Conservation (phyloP, 2,888 invertebrate genomes). For the Timandra comae region DNA sequence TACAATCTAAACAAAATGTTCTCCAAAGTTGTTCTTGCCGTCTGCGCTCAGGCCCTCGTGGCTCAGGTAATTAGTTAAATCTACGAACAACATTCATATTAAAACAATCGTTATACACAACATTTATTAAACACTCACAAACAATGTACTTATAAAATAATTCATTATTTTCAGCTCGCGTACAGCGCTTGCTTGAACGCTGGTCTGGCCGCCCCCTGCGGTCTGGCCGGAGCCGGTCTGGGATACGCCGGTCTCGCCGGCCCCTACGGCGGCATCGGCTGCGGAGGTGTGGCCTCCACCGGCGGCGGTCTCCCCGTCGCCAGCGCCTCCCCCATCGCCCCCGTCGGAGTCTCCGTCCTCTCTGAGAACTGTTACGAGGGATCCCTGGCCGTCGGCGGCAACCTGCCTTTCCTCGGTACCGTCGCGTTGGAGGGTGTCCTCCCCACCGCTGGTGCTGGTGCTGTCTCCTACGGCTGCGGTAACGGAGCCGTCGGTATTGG, state of each 20-base stretch:
- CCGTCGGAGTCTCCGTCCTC: constrained; percentile 32
- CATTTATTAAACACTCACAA: no score
- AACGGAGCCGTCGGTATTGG: constrained; percentile 21
- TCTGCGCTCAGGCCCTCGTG: no score
- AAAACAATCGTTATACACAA: no score
- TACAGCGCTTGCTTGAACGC: no score
- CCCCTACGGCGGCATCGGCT: constrained; percentile 1
- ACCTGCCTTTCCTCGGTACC: constrained; percentile 36
- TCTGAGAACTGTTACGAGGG: constrained; percentile 43
- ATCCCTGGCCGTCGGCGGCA: constrained; percentile 26
- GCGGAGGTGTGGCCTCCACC: constrained; percentile 17
- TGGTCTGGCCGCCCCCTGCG: not conserved
- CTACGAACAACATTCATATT: no score
- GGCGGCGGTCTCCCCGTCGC: constrained; percentile 26
- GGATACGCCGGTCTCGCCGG: constrained; percentile 3
- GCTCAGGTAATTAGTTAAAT: no score
- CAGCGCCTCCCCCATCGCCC: constrained; percentile 29
- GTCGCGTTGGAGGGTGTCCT: constrained; percentile 33
- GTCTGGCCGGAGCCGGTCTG: constrained; percentile 2
- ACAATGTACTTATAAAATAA: no score
- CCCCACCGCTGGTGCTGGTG: constrained; percentile 29
- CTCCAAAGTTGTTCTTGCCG: no score
- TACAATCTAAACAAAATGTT: no score
- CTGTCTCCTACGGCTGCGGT: constrained; percentile 30
- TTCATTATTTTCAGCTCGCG: no score